These are phyloP conservation scores for Tachina fera DNA, from an alignment of 2,888 invertebrate genomes.

Conservation along the genomic window DNA sequence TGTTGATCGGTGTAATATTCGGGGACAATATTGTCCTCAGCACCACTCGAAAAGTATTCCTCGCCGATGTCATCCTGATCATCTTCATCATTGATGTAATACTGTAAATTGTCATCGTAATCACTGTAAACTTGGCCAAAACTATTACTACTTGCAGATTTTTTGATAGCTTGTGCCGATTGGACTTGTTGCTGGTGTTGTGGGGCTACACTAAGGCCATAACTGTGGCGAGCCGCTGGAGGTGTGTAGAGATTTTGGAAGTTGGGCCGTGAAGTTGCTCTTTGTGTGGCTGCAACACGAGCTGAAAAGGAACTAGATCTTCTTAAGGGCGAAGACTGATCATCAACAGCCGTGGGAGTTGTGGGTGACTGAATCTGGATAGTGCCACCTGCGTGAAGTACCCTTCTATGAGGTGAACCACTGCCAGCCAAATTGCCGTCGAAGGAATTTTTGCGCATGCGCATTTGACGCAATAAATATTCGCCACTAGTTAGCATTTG, in stretches of 20 bases:
- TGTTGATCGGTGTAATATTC: conserved; percentile 66
- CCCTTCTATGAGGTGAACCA: conserved; percentile 69
- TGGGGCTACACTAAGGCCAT: conserved; percentile 68
- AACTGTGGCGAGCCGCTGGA: conserved; percentile 79
- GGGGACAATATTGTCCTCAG: conserved; percentile 77
- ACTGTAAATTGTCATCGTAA: conserved; percentile 81
- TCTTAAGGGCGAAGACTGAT: conserved; percentile 84
- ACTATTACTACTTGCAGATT: conserved; percentile 83
- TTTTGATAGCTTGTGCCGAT: conserved; percentile 77
- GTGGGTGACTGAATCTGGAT: conserved; percentile 72
- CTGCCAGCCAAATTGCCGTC: conserved; percentile 76
- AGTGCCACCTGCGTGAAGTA: conserved; percentile 57
- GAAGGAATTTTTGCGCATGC: conserved; percentile 82
- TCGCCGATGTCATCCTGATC: conserved; percentile 79
- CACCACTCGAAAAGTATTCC: conserved; percentile 80
- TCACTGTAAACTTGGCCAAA: conserved; percentile 81
- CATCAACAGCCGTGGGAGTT: conserved; percentile 59
- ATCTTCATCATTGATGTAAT: conserved; percentile 83
- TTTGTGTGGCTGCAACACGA: conserved; percentile 78
- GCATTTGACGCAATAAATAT: conserved; percentile 79
- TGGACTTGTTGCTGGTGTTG: conserved; percentile 56
- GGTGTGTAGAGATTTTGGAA: conserved; percentile 81
- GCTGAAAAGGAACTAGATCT: conserved; percentile 88
- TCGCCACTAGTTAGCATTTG: conserved; percentile 80
- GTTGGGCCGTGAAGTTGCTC: conserved; percentile 76